These are phyloP conservation scores for Tor tambroides DNA, from an alignment of 2,113 vertebrate species.

Conservation along the genomic window DNA sequence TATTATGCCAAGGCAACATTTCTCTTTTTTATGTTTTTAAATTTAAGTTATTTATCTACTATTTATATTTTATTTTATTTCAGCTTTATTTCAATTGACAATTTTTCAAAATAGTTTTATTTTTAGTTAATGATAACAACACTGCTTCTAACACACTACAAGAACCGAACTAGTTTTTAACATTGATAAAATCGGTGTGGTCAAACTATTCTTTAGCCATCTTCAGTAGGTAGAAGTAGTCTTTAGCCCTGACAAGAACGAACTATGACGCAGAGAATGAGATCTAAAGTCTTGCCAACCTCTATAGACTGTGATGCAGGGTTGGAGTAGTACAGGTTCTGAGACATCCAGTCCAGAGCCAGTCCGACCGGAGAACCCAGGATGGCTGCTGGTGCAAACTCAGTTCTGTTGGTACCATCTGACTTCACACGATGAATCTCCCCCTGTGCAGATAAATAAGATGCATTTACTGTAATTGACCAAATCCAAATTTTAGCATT, in stretches of 20 bases:
- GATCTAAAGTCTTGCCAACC: conserved; percentile 70
- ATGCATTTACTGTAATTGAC: not conserved
- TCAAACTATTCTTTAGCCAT: not conserved
- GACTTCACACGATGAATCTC: conserved; percentile 94
- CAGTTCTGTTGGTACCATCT: conserved; percentile 89
- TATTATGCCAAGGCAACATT: too few species aligned
- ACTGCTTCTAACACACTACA: not conserved
- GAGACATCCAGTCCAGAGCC: conserved; percentile 94
- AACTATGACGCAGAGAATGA: not conserved
- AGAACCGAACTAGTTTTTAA: not conserved
- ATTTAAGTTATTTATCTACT: too few species aligned
- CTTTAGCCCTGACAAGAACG: conserved; percentile 22
- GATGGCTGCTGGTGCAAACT: conserved; percentile 87
- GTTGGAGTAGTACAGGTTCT: conserved; percentile 93
- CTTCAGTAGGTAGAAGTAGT: not conserved
- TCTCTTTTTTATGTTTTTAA: not conserved
- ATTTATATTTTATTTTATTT: too few species aligned
- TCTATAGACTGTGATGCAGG: conserved; percentile 88
- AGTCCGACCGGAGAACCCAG: conserved; percentile 86
- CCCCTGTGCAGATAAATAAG: conserved; percentile 76
- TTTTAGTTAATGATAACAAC: not conserved
- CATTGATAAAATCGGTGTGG: not conserved
- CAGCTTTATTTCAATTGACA: too few species aligned
- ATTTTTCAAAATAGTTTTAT: too few species aligned
- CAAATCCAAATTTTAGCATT: not conserved